A percentile compares a stretch with the other conserved stretches of the same genome.
Conservation (phyloP, 2,797 vertebrate species). For the Neopelma chrysocephalum region DNA sequence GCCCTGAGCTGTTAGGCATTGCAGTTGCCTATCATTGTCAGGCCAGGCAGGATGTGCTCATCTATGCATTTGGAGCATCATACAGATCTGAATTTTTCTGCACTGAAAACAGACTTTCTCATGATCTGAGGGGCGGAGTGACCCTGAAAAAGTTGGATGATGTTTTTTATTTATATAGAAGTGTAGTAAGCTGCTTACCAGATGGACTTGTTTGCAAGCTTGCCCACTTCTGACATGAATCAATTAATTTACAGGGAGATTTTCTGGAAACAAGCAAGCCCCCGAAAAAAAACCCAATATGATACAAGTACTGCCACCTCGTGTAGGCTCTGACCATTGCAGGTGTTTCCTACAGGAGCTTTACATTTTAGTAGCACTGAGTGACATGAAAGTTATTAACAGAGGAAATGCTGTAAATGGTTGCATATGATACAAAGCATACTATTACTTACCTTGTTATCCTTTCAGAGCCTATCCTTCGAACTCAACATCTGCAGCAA, state of each 20-base stretch:
- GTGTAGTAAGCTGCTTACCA: constrained; percentile 56
- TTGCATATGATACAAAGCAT: background rate
- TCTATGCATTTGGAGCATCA: background rate
- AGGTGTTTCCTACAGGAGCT: background rate
- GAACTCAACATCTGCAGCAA: background rate
- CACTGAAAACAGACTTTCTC: constrained; percentile 47
- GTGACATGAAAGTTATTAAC: background rate
- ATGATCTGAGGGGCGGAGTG: constrained; percentile 31
- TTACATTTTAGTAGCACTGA: background rate
- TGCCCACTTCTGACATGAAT: constrained; percentile 56
- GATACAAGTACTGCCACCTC: constrained; percentile 52
- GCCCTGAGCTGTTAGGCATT: background rate
- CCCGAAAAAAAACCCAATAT: background rate
- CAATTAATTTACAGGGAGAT: constrained; percentile 10
- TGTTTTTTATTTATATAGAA: constrained; percentile 59
- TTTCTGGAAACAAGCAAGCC: constrained; percentile 10
- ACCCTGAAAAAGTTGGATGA: constrained; percentile 44
- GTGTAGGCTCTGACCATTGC: constrained; percentile 15
- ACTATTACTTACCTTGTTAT: background rate
- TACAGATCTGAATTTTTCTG: background rate
- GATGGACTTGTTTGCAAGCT: constrained; percentile 64
- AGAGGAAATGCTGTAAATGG: background rate
- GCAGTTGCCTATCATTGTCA: background rate
- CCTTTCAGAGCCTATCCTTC: background rate
- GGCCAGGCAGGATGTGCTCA: background rate